Base-by-base conservation (phyloP, 2,888 invertebrate species). In the Steinernema scapterisci region DNA sequence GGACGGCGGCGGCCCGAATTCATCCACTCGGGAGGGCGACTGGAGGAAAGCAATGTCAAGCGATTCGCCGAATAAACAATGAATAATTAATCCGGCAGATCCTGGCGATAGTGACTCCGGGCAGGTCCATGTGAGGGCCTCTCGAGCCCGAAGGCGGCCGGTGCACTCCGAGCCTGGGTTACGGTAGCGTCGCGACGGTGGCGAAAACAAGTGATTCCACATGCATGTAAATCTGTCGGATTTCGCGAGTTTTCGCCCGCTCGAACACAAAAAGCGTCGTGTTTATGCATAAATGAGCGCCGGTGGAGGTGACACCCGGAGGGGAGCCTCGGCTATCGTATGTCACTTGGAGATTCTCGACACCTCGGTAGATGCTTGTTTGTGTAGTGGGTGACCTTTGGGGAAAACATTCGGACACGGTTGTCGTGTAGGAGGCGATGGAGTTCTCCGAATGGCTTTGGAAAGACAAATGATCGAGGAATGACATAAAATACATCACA, bases 191-290 rank as follows among this genome's bases (percentile, higher is more conserved):
- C 31, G 31, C 63, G 63, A 63, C 63, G 63, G 31, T 31, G 13
- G 9, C 63, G 63, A 63, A 63, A 63, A 63, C 63, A 63, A 63
- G 63, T 63, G 27, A 63, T 63, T 63, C 31, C 63, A 27, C 31
- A 63, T 63, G 63, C 63, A 63, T 63, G 63, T 63, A 63, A 63
- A 63, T 63, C 63, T 63, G 63, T 63, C 63, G 63, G 63, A 63
- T 63, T 63, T 63, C 63, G 63, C 25, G 63, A 63, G 63, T 63
- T 63, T 54, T 31, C 3, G 63, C 19, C 54, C 1, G 19, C 13
- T 27, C 63, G 31, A 11, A 48, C 63, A 63, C 38, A 63, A 63
- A 63, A 63, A 27, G 25, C 63, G 63, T 31, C 63, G 25, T 63
- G 63, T 63, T 63, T 63, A 63, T 63, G 63, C 63, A 63, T 63